Evolutionary conservation across 2,888 invertebrate species (phyloP), one percentile per base, ranked within the genome.

Genomic region (Xanthostigma xanthostigma): DNA sequence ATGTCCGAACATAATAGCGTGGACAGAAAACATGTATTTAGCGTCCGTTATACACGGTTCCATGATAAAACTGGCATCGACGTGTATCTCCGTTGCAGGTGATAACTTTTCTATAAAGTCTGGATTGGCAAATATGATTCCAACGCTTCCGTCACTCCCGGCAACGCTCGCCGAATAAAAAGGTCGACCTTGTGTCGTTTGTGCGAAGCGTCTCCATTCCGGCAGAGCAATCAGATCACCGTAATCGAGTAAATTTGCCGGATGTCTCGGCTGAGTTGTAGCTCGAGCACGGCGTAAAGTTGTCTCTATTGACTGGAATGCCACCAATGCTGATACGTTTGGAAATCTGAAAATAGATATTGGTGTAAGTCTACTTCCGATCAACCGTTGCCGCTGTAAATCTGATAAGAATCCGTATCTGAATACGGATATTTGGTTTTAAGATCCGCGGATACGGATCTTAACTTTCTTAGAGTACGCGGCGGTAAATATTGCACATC

Each of bases 101-200:
- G 42, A 43, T 33, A 48, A 27, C 38, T 48, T 48, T 11, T 48
- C 48, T 38, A 48, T 48, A 36, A 48, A 48, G 38, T 48, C 48
- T 33, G 48, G 48, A 42, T 48, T 48, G 39, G 17, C 13, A 48
- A 48, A 48, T 9, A 48, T 48, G 10, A 48, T 27, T 42, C 42
- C 48, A 12, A 48, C 43, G 13, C 48, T 43, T 8, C 48, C 48
- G 36, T 48, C 48, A 34, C 37, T 36, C 8, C 48, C 48, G 42
- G 42, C 48, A 11, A 48, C 38, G 12, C 36, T 42, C 8, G 42
- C 37, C 11, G 48, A 48, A 36, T 42, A 48, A 48, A 48, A 48
- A 27, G 48, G 48, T 37, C 48, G 43, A 27, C 48, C 48, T 27
- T 42, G 42, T n/a, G 43, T 43, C 8, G 48, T 48, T 48, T 48